These are phyloP conservation scores for Theretra japonica DNA, from an alignment of 2,888 invertebrate genomes.

Conservation along the genomic window DNA sequence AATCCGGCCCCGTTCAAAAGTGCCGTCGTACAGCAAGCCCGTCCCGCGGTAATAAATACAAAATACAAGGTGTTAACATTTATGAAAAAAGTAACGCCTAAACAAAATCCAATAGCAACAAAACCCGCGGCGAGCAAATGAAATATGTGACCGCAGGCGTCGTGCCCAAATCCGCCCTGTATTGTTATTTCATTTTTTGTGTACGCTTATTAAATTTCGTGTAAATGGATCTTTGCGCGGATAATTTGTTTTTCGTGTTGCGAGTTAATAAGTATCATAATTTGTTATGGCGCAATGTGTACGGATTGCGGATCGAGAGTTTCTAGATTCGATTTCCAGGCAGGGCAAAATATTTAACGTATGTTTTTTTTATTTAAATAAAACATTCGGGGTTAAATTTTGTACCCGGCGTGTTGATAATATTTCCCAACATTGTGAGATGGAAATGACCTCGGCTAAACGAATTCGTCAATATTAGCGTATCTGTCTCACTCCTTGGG, in stretches of 20 bases:
- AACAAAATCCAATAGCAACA: slow-evolving; percentile 55
- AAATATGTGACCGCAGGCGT: slow-evolving; percentile 62
- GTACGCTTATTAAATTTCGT: slow-evolving; percentile 26
- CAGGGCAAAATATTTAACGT: no score
- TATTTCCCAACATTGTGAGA: no score
- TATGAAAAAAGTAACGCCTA: slow-evolving; percentile 55
- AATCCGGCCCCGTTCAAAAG: slow-evolving; percentile 20
- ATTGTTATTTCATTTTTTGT: slow-evolving; percentile 35
- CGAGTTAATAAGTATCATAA: not conserved
- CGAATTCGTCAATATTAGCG: no score
- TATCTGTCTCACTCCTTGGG: no score
- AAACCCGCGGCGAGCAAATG: slow-evolving; percentile 49
- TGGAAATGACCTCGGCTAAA: no score
- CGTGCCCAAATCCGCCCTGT: slow-evolving; percentile 45
- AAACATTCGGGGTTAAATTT: no score
- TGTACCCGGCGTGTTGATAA: no score
- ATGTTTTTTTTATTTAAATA: no score
- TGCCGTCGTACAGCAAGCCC: slow-evolving; percentile 28
- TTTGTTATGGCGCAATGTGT: not conserved
- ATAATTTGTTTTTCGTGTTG: slow-evolving; percentile 21
- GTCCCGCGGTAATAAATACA: slow-evolving; percentile 45
- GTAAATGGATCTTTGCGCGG: slow-evolving; percentile 15
- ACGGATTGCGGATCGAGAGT: no score
- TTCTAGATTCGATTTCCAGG: no score
- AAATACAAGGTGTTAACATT: slow-evolving; percentile 51